phyloP scores from a whole-genome alignment of 1,140 invertebrate genomes.

The Scaptomyza montana region DNA sequence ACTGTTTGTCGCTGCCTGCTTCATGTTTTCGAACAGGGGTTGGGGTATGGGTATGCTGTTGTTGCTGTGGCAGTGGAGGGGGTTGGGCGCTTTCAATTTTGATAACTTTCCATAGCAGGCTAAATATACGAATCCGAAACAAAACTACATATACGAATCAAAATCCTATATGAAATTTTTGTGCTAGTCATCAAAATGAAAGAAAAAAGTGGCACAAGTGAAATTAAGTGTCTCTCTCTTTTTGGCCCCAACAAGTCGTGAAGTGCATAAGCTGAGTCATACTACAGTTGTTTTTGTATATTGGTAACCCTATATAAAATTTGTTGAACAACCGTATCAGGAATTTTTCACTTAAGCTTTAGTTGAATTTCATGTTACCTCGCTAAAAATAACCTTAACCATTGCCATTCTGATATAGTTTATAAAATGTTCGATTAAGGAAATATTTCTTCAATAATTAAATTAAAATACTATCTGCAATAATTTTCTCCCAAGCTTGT shows the following conservation, averaged over 20 bases:
- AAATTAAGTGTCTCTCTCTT: constrained; percentile 22
- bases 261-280: neutral
- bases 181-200: constrained; percentile 23
- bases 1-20: constrained; percentile 1
- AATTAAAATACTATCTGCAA: no score
- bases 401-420: no score
- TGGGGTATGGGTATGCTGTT: no score
- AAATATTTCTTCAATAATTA: no score
- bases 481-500: no score
- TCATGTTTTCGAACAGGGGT: neutral
- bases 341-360: no score
- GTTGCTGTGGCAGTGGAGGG: neutral
- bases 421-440: no score
- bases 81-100: constrained; percentile 38
- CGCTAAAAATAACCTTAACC: no score
- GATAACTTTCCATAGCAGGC: constrained; percentile 68
- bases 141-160: constrained; percentile 23
- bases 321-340: no score
- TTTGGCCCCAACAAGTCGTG: constrained; percentile 10
- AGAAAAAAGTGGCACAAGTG: constrained; percentile 38
- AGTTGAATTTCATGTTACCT: no score
- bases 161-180: constrained; percentile 56
- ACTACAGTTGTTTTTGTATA: neutral
- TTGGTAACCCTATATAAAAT: no score
- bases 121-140: constrained; percentile 26